Base-by-base conservation (phyloP, 2,888 invertebrate species). In the Trachelus tabidus region DNA sequence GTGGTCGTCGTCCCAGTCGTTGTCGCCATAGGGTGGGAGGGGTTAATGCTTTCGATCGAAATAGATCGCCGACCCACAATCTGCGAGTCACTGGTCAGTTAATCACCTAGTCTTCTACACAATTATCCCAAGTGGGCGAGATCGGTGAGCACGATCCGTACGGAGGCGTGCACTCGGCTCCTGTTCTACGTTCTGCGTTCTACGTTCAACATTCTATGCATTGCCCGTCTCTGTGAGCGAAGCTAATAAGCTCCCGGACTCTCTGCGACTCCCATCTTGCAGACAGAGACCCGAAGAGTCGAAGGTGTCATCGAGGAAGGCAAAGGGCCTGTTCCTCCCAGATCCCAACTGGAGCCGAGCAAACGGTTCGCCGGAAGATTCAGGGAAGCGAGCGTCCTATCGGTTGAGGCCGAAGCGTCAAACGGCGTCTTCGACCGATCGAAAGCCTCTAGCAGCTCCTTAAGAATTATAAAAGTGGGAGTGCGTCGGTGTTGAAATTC, bases 81-180 rank as follows among this genome's bases (percentile, higher is more conserved):
- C 85, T 84, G 80, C 78, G 82, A 83, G 81, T 80, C 78, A 68
- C 83, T 75, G 83, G 79, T 82, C 87, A 83, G 86, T 88, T 88
- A 89, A 88, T 89, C 87, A 87, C 83, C 84, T 84, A 84, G 88
- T 88, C 88, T 88, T 89, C 87, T 87, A 89, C 86, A 88, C 87
- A 90, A 90, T 90, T 90, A 90, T 90, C 87, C 84, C 87, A 88
- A 87, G 89, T 89, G 88, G 87, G 86, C 87, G 87, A 88, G 87
- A 88, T 88, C 86, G 84, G 84, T 80, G 83, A 86, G 83, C 81
- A 80, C 84, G 85, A 87, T 88, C 83, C 83, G 83, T 81, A 83
- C 79, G 83, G 78, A 82, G 80, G 80, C 83, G 81, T 79, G 82
- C 80, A 80, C 83, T 76, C 73, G 79, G 83, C 81, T 83, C 83